These are phyloP conservation scores for Sebastes iracundus DNA, from an alignment of 2,797 vertebrate genomes.

Conservation along the genomic window DNA sequence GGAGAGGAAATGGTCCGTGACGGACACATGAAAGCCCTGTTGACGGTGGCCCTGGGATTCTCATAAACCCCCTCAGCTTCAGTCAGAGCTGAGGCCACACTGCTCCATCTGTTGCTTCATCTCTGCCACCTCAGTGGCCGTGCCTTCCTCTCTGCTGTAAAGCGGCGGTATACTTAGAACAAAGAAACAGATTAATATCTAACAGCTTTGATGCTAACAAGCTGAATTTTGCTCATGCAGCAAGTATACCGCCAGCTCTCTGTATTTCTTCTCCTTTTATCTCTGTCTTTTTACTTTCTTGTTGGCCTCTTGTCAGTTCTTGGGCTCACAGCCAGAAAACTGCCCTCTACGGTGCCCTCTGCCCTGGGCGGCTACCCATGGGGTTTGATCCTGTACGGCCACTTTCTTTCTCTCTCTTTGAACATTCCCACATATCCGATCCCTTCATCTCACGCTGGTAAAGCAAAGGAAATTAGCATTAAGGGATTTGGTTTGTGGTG, in stretches of 20 bases:
- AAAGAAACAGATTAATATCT: conserved; percentile 25
- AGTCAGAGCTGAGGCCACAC: conserved; percentile 8
- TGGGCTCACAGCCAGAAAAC: background rate
- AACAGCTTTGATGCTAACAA: conserved; percentile 35
- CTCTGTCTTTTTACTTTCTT: background rate
- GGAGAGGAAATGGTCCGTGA: background rate
- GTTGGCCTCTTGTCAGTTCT: conserved; percentile 1
- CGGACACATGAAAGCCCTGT: conserved; percentile 12
- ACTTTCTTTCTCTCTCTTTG: background rate
- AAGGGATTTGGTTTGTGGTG: background rate
- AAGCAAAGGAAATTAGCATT: background rate
- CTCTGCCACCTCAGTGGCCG: conserved; percentile 10
- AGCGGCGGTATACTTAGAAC: conserved; percentile 1
- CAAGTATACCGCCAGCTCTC: background rate
- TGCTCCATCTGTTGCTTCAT: conserved; percentile 44
- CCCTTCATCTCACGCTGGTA: background rate
- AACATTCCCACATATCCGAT: background rate
- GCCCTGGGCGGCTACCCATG: background rate
- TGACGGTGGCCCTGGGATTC: background rate
- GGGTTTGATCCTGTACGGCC: background rate
- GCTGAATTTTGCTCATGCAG: background rate
- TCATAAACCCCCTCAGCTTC: background rate
- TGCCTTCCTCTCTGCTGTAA: conserved; percentile 15
- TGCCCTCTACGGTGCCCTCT: background rate
- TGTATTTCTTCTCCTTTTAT: background rate